phyloP scores from a whole-genome alignment of 2,113 vertebrate species.

The Pagrus major region DNA sequence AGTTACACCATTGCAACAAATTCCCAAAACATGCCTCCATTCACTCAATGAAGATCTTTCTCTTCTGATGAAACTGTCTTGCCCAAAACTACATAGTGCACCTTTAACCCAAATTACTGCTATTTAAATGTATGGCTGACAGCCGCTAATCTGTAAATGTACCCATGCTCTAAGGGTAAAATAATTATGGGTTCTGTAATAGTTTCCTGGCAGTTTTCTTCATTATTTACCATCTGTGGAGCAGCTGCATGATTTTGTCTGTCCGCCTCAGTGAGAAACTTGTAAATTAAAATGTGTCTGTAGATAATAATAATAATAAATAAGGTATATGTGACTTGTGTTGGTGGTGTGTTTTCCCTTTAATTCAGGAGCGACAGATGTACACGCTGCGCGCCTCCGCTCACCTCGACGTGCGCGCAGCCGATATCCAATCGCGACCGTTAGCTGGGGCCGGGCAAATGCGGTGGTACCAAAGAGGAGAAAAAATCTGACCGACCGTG shows the following conservation, averaged over 20 bases:
- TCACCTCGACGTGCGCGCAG: constrained; percentile 74
- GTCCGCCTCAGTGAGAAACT: not conserved
- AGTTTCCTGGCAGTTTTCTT: not conserved
- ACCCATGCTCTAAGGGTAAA: not conserved
- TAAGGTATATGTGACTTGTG: not conserved
- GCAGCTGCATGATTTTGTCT: not conserved
- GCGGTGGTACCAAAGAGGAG: constrained; percentile 79
- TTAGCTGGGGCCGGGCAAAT: constrained; percentile 73
- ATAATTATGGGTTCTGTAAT: not conserved
- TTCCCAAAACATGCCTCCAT: too few species aligned
- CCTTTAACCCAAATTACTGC: not conserved
- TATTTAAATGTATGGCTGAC: not conserved
- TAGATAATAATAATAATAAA: not conserved
- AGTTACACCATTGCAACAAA: too few species aligned
- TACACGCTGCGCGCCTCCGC: constrained; percentile 53
- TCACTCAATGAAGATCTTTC: too few species aligned
- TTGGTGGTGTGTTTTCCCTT: not conserved
- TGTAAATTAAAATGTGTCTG: not conserved
- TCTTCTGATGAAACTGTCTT: too few species aligned
- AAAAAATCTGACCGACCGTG: constrained; percentile 72
- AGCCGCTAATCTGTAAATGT: not conserved
- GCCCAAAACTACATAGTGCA: too few species aligned
- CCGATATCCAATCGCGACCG: constrained; percentile 69
- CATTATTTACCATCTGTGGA: constrained; percentile 11
- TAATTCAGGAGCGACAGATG: not conserved